These are phyloP conservation scores for Chaetura pelagica DNA, from an alignment of 2,113 vertebrate genomes.

Conservation along the genomic window DNA sequence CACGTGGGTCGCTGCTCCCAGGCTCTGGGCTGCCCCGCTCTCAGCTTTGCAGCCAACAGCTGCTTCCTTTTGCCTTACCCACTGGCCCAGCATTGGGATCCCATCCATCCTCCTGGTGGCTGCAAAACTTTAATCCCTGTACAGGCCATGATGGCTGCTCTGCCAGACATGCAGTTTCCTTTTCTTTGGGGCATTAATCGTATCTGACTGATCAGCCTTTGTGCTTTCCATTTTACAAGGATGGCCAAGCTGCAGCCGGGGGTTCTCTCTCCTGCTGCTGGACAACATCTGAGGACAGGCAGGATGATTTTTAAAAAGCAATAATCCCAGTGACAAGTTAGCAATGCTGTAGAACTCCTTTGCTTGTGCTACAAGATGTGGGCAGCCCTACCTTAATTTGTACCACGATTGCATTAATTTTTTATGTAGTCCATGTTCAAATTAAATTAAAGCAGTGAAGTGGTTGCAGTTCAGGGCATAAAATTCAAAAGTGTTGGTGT, in stretches of 20 bases:
- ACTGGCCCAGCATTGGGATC: neutral
- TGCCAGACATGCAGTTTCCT: neutral
- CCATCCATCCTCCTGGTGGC: neutral
- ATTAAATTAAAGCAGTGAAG: neutral
- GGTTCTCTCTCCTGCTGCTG: neutral
- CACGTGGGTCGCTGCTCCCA: accelerated
- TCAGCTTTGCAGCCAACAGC: neutral
- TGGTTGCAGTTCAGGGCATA: neutral
- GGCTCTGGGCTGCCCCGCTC: accelerated
- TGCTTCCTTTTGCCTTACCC: neutral
- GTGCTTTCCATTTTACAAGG: neutral
- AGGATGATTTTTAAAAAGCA: neutral
- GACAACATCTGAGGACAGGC: neutral
- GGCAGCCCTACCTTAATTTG: neutral
- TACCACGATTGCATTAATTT: neutral
- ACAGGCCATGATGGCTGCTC: neutral
- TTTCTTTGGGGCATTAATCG: neutral
- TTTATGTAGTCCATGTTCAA: neutral
- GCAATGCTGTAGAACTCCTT: neutral
- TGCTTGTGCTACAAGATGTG: neutral
- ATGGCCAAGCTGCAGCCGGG: neutral
- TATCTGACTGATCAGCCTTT: neutral
- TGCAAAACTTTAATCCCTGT: neutral
- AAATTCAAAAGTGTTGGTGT: neutral
- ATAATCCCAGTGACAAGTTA: neutral